Base-by-base conservation (phyloP, 1,140 invertebrate species). In the Bombus pyrosoma region DNA sequence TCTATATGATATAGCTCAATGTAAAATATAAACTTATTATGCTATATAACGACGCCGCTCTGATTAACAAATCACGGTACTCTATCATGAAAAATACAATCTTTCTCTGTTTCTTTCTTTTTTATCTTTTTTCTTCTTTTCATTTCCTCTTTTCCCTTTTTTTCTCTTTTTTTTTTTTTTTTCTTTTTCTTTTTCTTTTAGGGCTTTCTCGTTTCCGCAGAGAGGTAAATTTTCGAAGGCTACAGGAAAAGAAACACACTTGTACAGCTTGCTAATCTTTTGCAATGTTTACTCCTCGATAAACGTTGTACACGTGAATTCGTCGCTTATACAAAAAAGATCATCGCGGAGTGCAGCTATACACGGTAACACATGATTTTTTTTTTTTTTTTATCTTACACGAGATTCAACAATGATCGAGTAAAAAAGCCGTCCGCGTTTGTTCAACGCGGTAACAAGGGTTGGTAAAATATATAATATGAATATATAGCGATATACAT, bases 321-420 rank as follows among this genome's bases (percentile, higher is more conserved):
- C 68, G 82, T 92, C 85, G 89, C 90, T 93, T 87, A 92, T 94
- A 93, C 92, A 47, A 93, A 94, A 94, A 94, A 92, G 86, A 91
- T 93, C 87, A 86, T 93, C 89, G 88, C 89, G 77, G 81, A 88
- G 89, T 93, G 91, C 89, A 92, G 91, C 92, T 94, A 92, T 94
- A 94, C 93, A 94, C 87, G 92, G 90, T 94, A 93, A 94, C 91
- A 88, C 87, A 92, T 89, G 89, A 83, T 59, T 64, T 41, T 86
- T 91, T 59, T 22, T 57, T 18, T 9, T 10, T 41, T 85, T 91
- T 93, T 94, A 94, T 94, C 89, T 92, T 94, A 95, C 94, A 95
- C 91, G 93, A 94, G 93, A 95, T 95, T 95, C 93, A 95, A 95
- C 94, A 95, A 94, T 91, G 88, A 93, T 93, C 88, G 91, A 94